These are phyloP conservation scores for Uria lomvia DNA, from an alignment of 2,113 vertebrate genomes.

Conservation along the genomic window DNA sequence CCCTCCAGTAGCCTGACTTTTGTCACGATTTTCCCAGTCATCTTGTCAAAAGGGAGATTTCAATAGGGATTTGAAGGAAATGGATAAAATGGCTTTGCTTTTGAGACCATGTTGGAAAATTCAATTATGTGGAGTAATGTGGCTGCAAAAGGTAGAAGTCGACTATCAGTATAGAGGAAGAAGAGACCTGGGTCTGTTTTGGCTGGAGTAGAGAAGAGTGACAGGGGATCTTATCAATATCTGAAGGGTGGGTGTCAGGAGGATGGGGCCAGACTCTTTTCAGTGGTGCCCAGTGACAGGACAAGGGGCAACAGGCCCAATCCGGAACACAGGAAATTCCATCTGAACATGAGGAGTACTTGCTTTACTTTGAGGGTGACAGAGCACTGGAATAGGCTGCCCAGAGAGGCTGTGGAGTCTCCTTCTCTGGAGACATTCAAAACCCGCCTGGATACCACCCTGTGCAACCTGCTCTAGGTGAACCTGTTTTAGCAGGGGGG, in stretches of 20 bases:
- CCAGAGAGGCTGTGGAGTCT: not conserved
- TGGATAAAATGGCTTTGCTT: not conserved
- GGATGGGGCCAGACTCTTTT: not conserved
- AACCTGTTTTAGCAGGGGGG: not conserved
- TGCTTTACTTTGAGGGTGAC: not conserved
- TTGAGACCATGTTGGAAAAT: not conserved
- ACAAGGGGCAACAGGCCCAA: not conserved
- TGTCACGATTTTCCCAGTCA: not conserved
- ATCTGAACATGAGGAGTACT: not conserved
- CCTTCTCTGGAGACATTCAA: not conserved
- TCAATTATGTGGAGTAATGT: not conserved
- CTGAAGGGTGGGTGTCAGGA: not conserved
- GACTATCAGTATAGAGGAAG: not conserved
- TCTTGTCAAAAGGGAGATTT: not conserved
- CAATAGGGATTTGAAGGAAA: not conserved
- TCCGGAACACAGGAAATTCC: not conserved
- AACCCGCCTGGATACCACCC: not conserved
- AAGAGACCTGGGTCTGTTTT: not conserved
- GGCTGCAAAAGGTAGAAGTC: not conserved
- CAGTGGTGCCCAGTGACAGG: not conserved
- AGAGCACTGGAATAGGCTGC: not conserved
- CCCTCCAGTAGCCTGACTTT: not conserved
- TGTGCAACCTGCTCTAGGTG: not conserved
- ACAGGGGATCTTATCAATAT: not conserved
- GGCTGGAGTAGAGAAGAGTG: not conserved